Percentiles rank a stretch among this genome's conserved stretches.
These are phyloP conservation scores for Stenchaetothrips biformis DNA, from an alignment of 2,888 invertebrate species.

Conservation along the genomic window DNA sequence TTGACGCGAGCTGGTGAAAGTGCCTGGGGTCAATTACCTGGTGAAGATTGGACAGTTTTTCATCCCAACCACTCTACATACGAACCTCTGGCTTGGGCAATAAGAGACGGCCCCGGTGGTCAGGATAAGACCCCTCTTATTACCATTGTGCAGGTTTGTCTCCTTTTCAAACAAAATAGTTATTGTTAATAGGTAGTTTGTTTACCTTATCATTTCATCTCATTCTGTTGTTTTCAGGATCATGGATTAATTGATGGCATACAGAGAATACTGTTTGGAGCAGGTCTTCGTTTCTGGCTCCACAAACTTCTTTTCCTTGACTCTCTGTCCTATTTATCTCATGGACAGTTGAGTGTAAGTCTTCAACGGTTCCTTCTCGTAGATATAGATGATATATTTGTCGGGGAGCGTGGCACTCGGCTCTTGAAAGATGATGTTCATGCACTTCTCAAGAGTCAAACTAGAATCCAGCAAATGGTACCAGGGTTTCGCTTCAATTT, in stretches of 20 bases:
- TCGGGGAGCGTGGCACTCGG: conserved; percentile 77
- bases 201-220: background rate
- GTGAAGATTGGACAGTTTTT: conserved; percentile 94
- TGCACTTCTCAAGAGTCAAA: conserved; percentile 81
- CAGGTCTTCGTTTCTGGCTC: conserved; percentile 88
- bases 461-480: conserved; percentile 67
- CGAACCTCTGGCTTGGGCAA: conserved; percentile 86
- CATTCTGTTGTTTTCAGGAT: conserved; percentile 57
- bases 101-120: conserved; percentile 48
- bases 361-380: conserved; percentile 86
- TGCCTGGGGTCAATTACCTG: conserved; percentile 79
- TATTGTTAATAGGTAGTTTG: background rate
- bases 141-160: conserved; percentile 63
- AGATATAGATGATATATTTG: conserved; percentile 97
- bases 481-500: conserved; percentile 94
- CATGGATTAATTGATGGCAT: conserved; percentile 88
- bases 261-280: conserved; percentile 88
- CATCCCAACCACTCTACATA: conserved; percentile 89
- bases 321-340: conserved; percentile 85
- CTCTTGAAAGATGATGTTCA: conserved; percentile 56
- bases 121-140: conserved; percentile 63
- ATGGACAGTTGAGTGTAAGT: conserved; percentile 84
- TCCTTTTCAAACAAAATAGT: background rate
- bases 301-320: conserved; percentile 87
- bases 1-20: conserved; percentile 85